phyloP scores from a whole-genome alignment of 2,113 vertebrate species.

The Periophthalmus modestus region DNA sequence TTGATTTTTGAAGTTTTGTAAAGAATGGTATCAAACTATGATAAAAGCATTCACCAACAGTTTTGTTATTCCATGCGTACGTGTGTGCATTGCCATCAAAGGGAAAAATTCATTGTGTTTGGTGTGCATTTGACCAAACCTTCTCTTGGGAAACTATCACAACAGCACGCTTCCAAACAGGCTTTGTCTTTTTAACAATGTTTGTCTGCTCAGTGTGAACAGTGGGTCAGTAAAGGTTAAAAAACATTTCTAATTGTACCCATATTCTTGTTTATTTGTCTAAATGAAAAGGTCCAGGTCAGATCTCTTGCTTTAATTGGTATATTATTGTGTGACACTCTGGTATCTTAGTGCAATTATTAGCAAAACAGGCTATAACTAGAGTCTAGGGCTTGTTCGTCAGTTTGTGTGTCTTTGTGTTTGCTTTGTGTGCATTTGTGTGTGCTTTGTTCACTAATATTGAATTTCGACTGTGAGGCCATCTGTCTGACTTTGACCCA shows the following conservation, averaged over 20 bases:
- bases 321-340: slow-evolving; percentile 5
- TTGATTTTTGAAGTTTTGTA: not conserved
- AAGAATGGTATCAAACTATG: not conserved
- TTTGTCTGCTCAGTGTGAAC: slow-evolving; percentile 4
- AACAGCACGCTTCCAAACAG: not conserved
- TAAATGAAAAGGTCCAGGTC: slow-evolving; percentile 3
- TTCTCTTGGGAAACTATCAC: not conserved
- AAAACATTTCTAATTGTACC: not conserved
- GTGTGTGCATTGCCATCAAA: not conserved
- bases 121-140: slow-evolving; percentile 2
- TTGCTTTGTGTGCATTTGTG: slow-evolving; percentile 23
- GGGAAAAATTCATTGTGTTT: not conserved
- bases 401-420: slow-evolving; percentile 12
- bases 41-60: not conserved
- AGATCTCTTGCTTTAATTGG: not conserved
- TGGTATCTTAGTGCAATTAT: not conserved
- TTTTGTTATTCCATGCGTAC: not conserved
- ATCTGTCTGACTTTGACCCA: slow-evolving; percentile 74
- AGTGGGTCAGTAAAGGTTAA: slow-evolving; percentile 2
- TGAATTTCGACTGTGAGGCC: slow-evolving; percentile 68
- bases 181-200: not conserved
- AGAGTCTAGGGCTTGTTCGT: slow-evolving; percentile 49
- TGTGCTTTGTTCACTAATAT: slow-evolving; percentile 47
- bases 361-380: not conserved
- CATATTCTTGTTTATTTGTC: slow-evolving; percentile 2